Base-by-base conservation (phyloP, 2,113 vertebrate species). In the Amphiprion percula region DNA sequence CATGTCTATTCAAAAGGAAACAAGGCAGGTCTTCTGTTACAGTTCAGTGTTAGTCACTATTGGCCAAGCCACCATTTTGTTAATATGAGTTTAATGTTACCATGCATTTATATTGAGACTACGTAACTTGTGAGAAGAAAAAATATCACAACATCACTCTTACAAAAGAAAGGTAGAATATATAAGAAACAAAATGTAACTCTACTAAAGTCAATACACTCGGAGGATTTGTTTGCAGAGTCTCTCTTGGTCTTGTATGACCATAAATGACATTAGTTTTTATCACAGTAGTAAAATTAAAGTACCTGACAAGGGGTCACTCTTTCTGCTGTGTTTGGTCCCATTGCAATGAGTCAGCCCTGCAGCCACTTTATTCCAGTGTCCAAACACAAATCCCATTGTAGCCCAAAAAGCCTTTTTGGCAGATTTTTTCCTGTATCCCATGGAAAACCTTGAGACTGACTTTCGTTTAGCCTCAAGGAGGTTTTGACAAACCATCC, bases 1-100 rank as follows among this genome's bases (percentile, higher is more conserved):
- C 46, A 52, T 74, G 70, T 75, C 59, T 84, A 75, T 88, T 92
- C 85, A 92, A 91, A 93, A 88, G 90, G 89, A 93, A 92, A 91
- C 80, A 63, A 87, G 77, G 54, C 77, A 79, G 58, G 53, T 74
- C 30, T 69, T 82, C 10, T 24, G 17, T 70, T 58, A 64, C 15
- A 71, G 9, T 61, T 66, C 61, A 64, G 76, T 77, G 50, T 59
- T 50, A 26, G 39, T 68, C 24, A 77, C 21, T 68, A 52, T 44
- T 19, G 17, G 65, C 55, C 21, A 72, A 71, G 59, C 33, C 47
- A 60, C 54, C 5, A 15, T 26, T 74, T 37, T n/a, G 55, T 26
- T 56, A 50, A 24, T 19, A 52, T 47, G 7, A 62, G 1, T 65
- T 52, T 6, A 55, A 46, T 61, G 23, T 54, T 28, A 15, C 26